Conservation (phyloP, 1,140 invertebrate species). For the Kradibia gibbosae region DNA sequence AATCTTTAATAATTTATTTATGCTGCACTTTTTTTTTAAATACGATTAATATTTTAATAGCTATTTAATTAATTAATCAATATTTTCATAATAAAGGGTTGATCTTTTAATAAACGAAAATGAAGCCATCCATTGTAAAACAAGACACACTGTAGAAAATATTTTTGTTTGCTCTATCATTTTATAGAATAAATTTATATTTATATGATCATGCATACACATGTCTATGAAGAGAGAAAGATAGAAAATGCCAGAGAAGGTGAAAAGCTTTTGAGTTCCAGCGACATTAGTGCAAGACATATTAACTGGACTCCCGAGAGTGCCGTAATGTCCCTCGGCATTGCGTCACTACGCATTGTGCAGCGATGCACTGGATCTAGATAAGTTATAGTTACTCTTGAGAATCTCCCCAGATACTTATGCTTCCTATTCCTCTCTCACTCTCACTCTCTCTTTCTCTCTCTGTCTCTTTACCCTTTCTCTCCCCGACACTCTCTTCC, state of each 20-base stretch:
- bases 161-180: background rate
- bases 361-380: conserved; percentile 43
- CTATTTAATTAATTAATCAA: too few species aligned
- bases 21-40: too few species aligned
- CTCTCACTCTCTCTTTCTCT: background rate
- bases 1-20: too few species aligned
- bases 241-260: conserved; percentile 32
- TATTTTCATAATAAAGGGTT: background rate
- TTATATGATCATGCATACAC: background rate
- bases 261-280: conserved; percentile 42
- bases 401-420: conserved; percentile 35
- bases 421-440: background rate
- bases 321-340: conserved; percentile 55
- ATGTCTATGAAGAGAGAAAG: background rate
- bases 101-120: background rate
- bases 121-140: background rate
- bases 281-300: conserved; percentile 54
- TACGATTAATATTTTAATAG: too few species aligned
- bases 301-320: conserved; percentile 59
- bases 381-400: conserved; percentile 43
- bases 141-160: conserved; percentile 20
- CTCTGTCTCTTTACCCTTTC: background rate
- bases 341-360: conserved; percentile 52
- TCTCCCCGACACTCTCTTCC: background rate
- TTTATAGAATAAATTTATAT: background rate